Evolutionary conservation across 2,113 vertebrate genomes (phyloP).

Genomic region (Cryptomyrus ogoouensis): DNA sequence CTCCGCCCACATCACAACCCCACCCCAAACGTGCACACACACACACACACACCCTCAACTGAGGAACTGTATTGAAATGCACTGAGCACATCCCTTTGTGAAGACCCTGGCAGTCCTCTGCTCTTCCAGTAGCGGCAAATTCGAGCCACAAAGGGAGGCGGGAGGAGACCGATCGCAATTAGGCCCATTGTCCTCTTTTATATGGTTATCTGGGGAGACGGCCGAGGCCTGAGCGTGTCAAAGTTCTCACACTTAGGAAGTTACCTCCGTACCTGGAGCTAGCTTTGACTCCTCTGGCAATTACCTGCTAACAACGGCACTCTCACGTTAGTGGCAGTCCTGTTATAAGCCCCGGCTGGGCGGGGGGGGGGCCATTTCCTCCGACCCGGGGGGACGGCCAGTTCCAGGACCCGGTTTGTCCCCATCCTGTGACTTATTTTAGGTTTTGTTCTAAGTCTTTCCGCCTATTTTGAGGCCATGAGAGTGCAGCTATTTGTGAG

Average conservation of each 20-base stretch:
- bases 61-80: conserved; percentile 44
- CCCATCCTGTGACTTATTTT: conserved; percentile 56
- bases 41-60: conserved; percentile 31
- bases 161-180: conserved; percentile 58
- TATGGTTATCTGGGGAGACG: conserved; percentile 68
- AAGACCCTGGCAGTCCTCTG: conserved; percentile 29
- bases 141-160: conserved; percentile 45
- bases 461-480: conserved; percentile 44
- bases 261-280: conserved; percentile 46
- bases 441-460: conserved; percentile 44
- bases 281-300: conserved; percentile 60
- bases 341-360: conserved; percentile 50
- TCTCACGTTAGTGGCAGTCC: conserved; percentile 71
- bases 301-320: conserved; percentile 75
- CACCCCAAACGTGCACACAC: not conserved
- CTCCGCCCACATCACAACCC: conserved; percentile 27
- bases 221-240: conserved; percentile 45
- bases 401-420: conserved; percentile 42
- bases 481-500: conserved; percentile 35
- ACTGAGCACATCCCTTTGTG: conserved; percentile 34
- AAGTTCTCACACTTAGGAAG: conserved; percentile 65
- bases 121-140: conserved; percentile 24
- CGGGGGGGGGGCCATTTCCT: conserved; percentile 61
- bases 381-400: conserved; percentile 32
- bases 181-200: conserved; percentile 63